Base-by-base conservation (phyloP, 1,140 invertebrate genomes). In the Pomacea maculata region DNA sequence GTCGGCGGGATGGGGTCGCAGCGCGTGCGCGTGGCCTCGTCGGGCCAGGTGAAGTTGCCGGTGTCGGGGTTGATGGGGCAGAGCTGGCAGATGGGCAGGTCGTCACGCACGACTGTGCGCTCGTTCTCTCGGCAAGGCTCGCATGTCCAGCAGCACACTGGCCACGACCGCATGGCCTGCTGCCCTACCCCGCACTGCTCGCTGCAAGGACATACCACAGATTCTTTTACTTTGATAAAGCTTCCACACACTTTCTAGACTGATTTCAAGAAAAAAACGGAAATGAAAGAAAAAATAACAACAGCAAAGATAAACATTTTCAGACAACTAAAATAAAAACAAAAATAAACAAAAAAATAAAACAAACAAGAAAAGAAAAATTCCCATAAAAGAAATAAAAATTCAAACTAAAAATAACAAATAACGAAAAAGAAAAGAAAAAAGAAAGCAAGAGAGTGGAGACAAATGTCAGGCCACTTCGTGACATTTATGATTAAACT, bases 21-120 rank as follows among this genome's bases (percentile, higher is more conserved):
- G 14, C 84, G 79, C 88, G 93, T 94, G 81, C 93, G 91, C 76
- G 91, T 88, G 10, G 88, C 86, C 34, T 92, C 84, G 54, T 91
- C 89, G 34, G 86, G 88, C 80, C 92, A 88, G 68, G 78, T 68
- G 76, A 78, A 83, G 67, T 79, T 75, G 21, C 25, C 63, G 57
- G 57, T 61, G 57, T 61, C 57, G 57, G 25, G 67, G 25, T 57
- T 64, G 29, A 52, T 25, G 9, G 84, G 82, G 71, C 88, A 89
- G 3, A 77, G 14, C n/a, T 79, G 45, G 70, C 88, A 89, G 64
- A 73, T 78, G 19, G 78, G 79, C 3, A 80, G 74, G 19, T 77
- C 78, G 5, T 75, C 78, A 11, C n/a, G 52, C 75, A 82, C 70
- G n/a, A 81, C 78, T 3, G 85, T 84, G 54, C 73, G 79, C 70